Conservation (phyloP, 2,797 vertebrate genomes). For the Enteromius paludinosus region DNA sequence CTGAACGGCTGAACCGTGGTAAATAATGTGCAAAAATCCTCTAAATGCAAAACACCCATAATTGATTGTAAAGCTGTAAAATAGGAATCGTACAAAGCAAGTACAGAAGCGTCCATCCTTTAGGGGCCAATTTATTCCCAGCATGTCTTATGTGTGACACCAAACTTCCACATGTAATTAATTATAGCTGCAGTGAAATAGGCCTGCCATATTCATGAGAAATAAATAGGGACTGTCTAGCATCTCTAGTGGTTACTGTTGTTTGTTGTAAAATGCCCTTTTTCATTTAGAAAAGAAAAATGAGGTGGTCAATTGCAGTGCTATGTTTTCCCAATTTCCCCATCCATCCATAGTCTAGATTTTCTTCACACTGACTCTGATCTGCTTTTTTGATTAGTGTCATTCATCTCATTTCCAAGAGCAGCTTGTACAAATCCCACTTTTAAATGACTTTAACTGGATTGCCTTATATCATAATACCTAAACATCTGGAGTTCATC, state of each 20-base stretch:
- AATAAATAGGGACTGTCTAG: background rate
- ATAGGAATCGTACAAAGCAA: background rate
- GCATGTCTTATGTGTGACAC: background rate
- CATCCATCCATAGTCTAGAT: background rate
- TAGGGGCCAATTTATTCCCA: background rate
- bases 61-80: background rate
- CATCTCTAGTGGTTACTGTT: conserved; percentile 19
- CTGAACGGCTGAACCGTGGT: background rate
- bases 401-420: background rate
- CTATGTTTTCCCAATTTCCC: conserved; percentile 7
- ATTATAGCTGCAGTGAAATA: background rate
- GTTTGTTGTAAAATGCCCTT: background rate
- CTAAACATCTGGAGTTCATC: conserved; percentile 7
- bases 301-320: background rate
- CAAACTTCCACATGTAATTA: background rate
- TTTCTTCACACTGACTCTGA: background rate
- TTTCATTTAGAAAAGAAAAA: conserved; percentile 20
- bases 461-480: background rate
- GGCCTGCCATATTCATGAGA: background rate
- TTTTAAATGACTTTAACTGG: background rate
- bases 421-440: conserved; percentile 22
- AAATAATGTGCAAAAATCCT: background rate
- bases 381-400: conserved; percentile 4
- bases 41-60: background rate
- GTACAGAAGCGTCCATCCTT: background rate